Evolutionary conservation across 2,888 invertebrate genomes (phyloP), one percentile per base, ranked within the genome.

Genomic region (Dolichopus griseipennis): DNA sequence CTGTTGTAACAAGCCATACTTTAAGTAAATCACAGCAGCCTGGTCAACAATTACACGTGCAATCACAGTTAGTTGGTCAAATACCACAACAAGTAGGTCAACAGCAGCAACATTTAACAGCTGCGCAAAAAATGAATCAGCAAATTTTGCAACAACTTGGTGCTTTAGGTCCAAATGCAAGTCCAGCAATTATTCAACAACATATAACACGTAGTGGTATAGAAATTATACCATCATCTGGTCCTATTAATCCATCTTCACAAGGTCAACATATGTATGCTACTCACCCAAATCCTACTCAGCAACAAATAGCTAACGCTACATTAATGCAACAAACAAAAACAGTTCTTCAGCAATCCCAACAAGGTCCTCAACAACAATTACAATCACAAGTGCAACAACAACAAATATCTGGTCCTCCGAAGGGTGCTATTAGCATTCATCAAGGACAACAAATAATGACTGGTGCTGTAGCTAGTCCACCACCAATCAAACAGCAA

Each of bases 381-480:
- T 3, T 52, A 3, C 52, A 12, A 52, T 18, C 18, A 15, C 67
- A 69, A 70, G 37, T 73, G 65, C 74, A 73, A 67, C 72, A 70
- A 52, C 71, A 66, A 70, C 70, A 69, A 71, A 69, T 71, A 67
- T 61, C 67, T 37, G 66, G 68, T 4, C 67, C 69, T 20, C 72
- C 71, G 67, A 71, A 73, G 52, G 71, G 73, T 0, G 73, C 69
- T 8, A 78, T 79, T 66, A 76, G 77, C 4, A 75, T 78, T 21
- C 73, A 74, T 72, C 76, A 76, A 67, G 72, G 79, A 6, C 83
- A 82, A n/a, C 82, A 83, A 43, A 82, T 84, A 65, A 78, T 86
- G 43, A 79, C 83, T 6, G 83, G 83, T 10, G 82, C 84, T 20
- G 83, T 86, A 18, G 83, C 85, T 8, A 87, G 85, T 78, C 85